A percentile compares a stretch with the other conserved stretches of the same genome.
These are phyloP conservation scores for Steinernema khuongi DNA, from an alignment of 1,140 invertebrate genomes.

Conservation along the genomic window DNA sequence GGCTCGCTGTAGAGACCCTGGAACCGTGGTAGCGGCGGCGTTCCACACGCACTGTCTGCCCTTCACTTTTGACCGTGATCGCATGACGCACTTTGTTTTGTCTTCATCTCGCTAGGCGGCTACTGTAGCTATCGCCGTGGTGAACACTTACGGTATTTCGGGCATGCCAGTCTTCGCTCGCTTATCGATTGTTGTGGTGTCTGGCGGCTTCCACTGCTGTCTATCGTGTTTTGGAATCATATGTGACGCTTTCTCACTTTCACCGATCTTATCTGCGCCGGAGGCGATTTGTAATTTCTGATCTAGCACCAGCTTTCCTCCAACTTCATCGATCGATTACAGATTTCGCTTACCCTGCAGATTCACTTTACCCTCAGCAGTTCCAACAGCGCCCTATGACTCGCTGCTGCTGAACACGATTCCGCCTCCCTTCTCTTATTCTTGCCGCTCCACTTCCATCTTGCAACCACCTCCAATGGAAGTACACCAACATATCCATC, in stretches of 20 bases:
- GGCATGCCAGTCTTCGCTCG: too few species aligned
- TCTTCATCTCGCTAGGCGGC: neutral
- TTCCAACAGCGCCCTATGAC: neutral
- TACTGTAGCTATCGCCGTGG: neutral
- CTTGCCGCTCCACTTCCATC: neutral
- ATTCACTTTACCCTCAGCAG: neutral
- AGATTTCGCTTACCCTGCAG: neutral
- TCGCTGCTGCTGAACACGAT: neutral
- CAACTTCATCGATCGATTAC: neutral
- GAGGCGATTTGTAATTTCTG: too few species aligned
- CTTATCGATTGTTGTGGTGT: neutral
- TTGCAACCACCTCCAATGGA: neutral
- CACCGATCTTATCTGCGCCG: neutral
- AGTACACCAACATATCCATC: constrained; percentile 11
- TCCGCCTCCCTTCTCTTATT: constrained; percentile 1
- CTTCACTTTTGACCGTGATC: neutral
- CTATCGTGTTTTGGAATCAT: neutral
- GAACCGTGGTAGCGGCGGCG: too few species aligned
- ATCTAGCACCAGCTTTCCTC: neutral
- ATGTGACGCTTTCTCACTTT: too few species aligned
- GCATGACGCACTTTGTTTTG: constrained; percentile 14
- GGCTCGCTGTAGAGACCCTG: too few species aligned
- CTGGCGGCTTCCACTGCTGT: neutral
- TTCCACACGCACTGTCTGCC: neutral
- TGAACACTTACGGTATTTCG: neutral